Percentiles rank a stretch among this genome's conserved stretches.
Conservation (phyloP, 2,797 vertebrate species). For the Clarias fuscus region DNA sequence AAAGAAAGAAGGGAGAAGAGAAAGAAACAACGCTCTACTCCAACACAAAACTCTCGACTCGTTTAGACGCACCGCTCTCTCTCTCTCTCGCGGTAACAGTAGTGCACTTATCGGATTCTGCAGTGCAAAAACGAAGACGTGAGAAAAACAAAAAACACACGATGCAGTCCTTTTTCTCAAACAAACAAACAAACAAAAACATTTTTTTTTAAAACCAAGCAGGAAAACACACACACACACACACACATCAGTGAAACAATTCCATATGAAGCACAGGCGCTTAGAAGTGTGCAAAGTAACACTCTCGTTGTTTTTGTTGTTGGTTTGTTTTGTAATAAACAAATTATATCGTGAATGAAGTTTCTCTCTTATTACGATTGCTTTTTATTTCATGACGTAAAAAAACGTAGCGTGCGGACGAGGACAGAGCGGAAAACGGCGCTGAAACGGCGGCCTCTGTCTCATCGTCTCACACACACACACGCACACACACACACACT, state of each 20-base stretch:
- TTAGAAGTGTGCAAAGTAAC: constrained; percentile 12
- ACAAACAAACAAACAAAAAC: constrained; percentile 53
- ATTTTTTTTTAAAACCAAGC: constrained; percentile 71
- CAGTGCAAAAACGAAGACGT: constrained; percentile 72
- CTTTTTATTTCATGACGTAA: neutral
- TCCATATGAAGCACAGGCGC: constrained; percentile 6
- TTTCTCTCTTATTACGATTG: neutral
- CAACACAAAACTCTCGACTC: constrained; percentile 75
- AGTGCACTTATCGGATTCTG: constrained; percentile 85
- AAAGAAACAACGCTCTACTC: constrained; percentile 71
- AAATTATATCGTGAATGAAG: neutral
- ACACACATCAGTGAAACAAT: neutral
- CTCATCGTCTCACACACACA: neutral
- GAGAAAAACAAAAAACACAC: constrained; percentile 5
- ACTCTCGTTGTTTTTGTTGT: neutral
- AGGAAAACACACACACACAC: neutral
- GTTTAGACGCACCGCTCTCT: constrained; percentile 66
- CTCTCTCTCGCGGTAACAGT: constrained; percentile 83
- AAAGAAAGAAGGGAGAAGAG: constrained; percentile 57
- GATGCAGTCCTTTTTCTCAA: constrained; percentile 15
- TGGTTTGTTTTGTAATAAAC: neutral
- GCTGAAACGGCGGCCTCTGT: neutral
- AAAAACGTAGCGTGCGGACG: neutral
- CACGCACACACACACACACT: neutral
- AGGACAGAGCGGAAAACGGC: neutral